Conservation (phyloP, 2,113 vertebrate species). For the Rhodinocichla rosea region DNA sequence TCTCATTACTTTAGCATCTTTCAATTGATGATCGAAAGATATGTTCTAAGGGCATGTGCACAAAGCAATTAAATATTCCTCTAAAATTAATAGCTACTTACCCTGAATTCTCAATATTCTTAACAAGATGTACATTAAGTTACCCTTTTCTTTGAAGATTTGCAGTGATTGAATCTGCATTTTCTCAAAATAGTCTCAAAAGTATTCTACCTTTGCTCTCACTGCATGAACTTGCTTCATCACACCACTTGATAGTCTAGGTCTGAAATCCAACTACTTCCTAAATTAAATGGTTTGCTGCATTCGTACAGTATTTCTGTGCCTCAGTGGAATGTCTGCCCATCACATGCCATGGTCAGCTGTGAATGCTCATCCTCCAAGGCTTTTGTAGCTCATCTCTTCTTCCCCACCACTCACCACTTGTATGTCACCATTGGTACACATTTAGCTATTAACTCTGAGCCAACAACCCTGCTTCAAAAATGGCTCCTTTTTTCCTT, state of each 20-base stretch:
- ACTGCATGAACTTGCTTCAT: not conserved
- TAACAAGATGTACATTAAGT: not conserved
- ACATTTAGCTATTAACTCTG: not conserved
- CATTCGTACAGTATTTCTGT: not conserved
- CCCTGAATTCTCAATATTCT: not conserved
- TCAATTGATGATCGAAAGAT: not conserved
- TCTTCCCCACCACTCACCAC: rapidly evolving
- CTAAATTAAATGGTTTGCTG: not conserved
- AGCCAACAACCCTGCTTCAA: not conserved
- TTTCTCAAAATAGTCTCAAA: not conserved
- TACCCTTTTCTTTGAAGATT: not conserved
- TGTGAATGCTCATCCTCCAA: not conserved
- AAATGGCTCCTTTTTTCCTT: not conserved
- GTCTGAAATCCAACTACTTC: not conserved
- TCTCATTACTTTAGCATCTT: not conserved
- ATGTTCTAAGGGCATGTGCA: not conserved
- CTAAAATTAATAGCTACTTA: not conserved
- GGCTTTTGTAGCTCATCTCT: not conserved
- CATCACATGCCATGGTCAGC: not conserved
- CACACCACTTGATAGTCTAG: not conserved
- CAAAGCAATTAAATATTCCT: not conserved
- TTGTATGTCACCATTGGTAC: not conserved
- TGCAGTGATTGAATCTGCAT: not conserved
- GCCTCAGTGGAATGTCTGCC: not conserved
- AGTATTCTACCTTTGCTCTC: not conserved